phyloP scores from a whole-genome alignment of 2,888 invertebrate genomes.

The Allacma fusca region DNA sequence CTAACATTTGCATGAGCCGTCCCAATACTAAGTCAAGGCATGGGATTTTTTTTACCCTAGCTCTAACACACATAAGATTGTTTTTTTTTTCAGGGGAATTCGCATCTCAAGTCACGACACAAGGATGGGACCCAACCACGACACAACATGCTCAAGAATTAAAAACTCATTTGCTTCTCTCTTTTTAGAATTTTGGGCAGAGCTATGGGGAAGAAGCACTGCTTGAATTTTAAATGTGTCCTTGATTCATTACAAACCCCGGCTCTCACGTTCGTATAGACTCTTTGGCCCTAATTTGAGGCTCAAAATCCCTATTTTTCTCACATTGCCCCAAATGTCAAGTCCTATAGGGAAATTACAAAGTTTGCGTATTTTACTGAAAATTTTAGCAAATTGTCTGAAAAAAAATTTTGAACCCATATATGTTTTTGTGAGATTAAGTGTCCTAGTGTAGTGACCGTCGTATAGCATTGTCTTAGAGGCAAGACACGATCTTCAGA shows the following conservation, averaged over 20 bases:
- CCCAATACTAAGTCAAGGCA: not conserved
- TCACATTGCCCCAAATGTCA: too few relatives aligned
- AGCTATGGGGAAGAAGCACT: constrained; percentile 4
- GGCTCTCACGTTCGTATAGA: not conserved
- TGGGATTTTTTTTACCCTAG: not conserved
- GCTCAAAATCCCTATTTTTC: not conserved
- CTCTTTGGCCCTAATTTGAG: not conserved
- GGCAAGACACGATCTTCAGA: too few relatives aligned
- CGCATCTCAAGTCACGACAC: not conserved
- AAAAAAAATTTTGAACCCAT: too few relatives aligned
- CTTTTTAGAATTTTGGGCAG: not conserved
- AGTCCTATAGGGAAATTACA: too few relatives aligned
- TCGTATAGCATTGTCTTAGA: too few relatives aligned
- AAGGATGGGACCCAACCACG: not conserved
- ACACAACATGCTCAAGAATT: constrained; percentile 18
- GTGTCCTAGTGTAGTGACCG: not conserved
- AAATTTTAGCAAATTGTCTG: too few relatives aligned
- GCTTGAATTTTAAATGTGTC: constrained; percentile 18
- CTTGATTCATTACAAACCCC: not conserved
- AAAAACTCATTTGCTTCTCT: constrained; percentile 26
- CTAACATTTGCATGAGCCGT: too few relatives aligned
- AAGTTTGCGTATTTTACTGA: too few relatives aligned
- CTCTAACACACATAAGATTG: not conserved
- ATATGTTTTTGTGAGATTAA: too few relatives aligned
- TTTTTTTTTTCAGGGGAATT: not conserved